Evolutionary conservation across 2,888 invertebrate genomes (phyloP), one percentile per base, ranked within the genome.

Genomic region (Tupiocoris notatus): DNA sequence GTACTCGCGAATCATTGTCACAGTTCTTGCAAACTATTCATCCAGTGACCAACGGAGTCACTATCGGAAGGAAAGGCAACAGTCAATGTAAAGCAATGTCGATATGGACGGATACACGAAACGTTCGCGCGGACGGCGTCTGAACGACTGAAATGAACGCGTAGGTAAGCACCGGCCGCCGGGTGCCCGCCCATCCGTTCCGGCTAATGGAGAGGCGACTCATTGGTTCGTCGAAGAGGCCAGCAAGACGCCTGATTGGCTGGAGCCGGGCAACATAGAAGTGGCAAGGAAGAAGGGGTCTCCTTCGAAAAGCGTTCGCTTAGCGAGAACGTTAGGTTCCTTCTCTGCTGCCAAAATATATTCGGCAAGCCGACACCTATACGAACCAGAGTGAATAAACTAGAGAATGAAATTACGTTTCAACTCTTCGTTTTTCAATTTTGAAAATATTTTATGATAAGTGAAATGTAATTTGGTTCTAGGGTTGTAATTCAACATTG

Each of bases 101-200:
- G 22, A 23, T 20, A 63, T 63, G 16, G 22, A 23, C 66, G 25
- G 39, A 12, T 12, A 12, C 59, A 25, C 73, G 73, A 39, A 39
- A 21, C 39, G 73, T 39, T 20, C 73, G 24, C 73, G 73, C 73
- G 73, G 73, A 63, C 73, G 56, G 73, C 62, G 62, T 61, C 63
- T 62, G 73, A 21, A 62, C 39, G 73, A 73, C 73, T 73, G 73
- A 73, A 39, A 61, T 18, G 16, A 17, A 1, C 9, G 6, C 54
- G 61, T 62, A 54, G 73, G 20, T 21, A 2, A 7, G 1, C 0
- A n/a, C 62, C 73, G 62, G 63, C n/a, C 0, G 16, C 62, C 62
- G 62, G 63, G 73, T 62, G 16, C 73, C 73, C 73, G 73, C 73
- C 73, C 73, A 73, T 73, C 57, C 62, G 73, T 23, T 57, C 23